Evolutionary conservation across 1,140 invertebrate species (phyloP).

Genomic region (Eupeodes corollae): DNA sequence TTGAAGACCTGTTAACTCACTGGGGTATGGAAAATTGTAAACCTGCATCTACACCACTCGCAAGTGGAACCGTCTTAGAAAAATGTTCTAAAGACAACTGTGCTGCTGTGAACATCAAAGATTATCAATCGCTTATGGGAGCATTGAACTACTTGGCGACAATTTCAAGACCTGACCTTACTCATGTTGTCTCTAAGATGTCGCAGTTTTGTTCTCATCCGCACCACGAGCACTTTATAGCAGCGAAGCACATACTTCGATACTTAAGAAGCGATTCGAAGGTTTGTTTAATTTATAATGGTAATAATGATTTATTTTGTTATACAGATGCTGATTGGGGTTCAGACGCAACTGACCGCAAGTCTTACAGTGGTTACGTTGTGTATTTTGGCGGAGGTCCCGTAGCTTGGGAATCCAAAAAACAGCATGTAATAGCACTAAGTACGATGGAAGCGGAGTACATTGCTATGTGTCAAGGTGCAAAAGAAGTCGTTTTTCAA

Average conservation of each 20-base stretch:
- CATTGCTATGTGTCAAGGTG: no score
- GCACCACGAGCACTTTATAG: neutral
- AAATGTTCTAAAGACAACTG: neutral
- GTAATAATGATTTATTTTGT: no score
- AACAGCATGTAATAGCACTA: no score
- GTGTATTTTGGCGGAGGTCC: no score
- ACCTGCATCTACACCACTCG: conserved; percentile 2
- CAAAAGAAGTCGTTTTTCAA: no score
- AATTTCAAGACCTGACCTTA: conserved; percentile 2
- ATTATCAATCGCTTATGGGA: conserved; percentile 30
- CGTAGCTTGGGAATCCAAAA: no score
- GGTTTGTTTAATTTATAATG: neutral
- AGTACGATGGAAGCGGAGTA: no score
- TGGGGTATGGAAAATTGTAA: no score
- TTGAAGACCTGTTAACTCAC: no score
- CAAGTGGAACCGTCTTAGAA: neutral
- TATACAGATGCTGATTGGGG: no score
- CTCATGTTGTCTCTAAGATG: neutral
- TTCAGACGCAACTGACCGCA: no score
- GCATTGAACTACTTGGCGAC: conserved; percentile 27
- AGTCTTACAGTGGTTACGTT: no score
- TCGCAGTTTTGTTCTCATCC: neutral
- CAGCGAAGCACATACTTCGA: conserved; percentile 1
- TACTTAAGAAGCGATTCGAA: neutral
- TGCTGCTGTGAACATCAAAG: neutral